Evolutionary conservation across 2,888 invertebrate genomes (phyloP).

Genomic region (Apomyelois bistriatella): DNA sequence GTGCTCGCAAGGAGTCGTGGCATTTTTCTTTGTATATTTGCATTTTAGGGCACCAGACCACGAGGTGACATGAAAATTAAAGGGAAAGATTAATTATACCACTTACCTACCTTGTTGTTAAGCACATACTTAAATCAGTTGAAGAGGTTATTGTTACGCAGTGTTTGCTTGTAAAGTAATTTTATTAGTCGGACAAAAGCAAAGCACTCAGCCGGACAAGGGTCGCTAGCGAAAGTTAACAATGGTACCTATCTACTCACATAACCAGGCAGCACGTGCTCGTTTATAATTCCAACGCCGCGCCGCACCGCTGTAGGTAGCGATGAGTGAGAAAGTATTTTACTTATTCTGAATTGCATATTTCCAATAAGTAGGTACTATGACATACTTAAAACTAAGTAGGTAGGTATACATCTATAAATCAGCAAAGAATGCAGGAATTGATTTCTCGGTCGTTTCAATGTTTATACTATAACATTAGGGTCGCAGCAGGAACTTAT

Average conservation of each 20-base stretch:
- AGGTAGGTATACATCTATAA: too few relatives aligned
- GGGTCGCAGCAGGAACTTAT: too few relatives aligned
- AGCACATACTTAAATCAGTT: neutral
- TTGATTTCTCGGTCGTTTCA: too few relatives aligned
- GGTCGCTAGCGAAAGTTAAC: constrained; percentile 9
- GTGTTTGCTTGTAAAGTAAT: neutral
- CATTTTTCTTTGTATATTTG: constrained; percentile 62
- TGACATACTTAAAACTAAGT: too few relatives aligned
- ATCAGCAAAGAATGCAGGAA: too few relatives aligned
- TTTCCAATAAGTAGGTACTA: too few relatives aligned
- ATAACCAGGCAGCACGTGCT: constrained; percentile 2
- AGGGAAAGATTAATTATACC: constrained; percentile 36
- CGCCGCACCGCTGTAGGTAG: too few relatives aligned
- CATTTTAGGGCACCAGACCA: constrained; percentile 69
- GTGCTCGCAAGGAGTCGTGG: constrained; percentile 54
- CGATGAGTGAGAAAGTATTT: constrained; percentile 18
- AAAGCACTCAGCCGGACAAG: constrained; percentile 6
- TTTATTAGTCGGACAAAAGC: neutral
- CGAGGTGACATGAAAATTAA: constrained; percentile 49
- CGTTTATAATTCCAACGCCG: constrained; percentile 19
- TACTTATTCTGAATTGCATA: constrained; percentile 1
- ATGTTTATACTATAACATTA: too few relatives aligned
- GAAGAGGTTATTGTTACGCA: constrained; percentile 15
- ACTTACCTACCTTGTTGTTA: neutral
- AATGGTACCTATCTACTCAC: neutral